Base-by-base conservation (phyloP, 1,140 invertebrate genomes). In the Amphibalanus amphitrite region DNA sequence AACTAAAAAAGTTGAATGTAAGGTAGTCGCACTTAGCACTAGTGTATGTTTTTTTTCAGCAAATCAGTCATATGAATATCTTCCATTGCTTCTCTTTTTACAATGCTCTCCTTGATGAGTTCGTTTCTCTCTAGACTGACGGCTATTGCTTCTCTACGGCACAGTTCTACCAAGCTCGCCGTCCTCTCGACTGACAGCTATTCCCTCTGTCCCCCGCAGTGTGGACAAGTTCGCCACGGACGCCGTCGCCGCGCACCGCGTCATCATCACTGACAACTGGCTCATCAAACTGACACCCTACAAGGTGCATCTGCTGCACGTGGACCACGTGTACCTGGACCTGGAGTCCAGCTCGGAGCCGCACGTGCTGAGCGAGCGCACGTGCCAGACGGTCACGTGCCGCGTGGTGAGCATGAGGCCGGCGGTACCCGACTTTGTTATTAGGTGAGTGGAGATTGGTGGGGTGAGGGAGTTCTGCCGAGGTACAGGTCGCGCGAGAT, bases 211-310 rank as follows among this genome's bases (percentile, higher is more conserved):
- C n/a, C n/a, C n/a, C n/a, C n/a, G 4, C 78, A 89, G 88, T 73
- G 80, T 88, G 73, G 88, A 91, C 76, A 92, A 92, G 81, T 85
- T 91, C 72, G 85, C 83, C 28, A 86, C 91, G 72, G 83, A 86
- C 69, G 83, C 86, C 69, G 89, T 85, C 78, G 84, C 86, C 4
- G 82, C 90, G 29, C 85, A 83, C 69, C 86, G 86, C 76, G 81
- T 92, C 40, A 84, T 93, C 74, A 89, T 88, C 8, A 93, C 91
- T 0, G 87, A 91, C 76, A 91, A 88, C 75, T 95, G 92, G 91
- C 86, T 95, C n/a, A 86, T 95, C 29, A 92, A 92, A 82, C 85
- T 91, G 1, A 83, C 86, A 0, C 86, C 89, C 69, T 92, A 94
- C 77, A 85, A 80, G 75, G 77, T 94, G 0, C 81, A 88, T 75